These are phyloP conservation scores for Caligus rogercresseyi DNA, from an alignment of 1,140 invertebrate species.

Conservation along the genomic window DNA sequence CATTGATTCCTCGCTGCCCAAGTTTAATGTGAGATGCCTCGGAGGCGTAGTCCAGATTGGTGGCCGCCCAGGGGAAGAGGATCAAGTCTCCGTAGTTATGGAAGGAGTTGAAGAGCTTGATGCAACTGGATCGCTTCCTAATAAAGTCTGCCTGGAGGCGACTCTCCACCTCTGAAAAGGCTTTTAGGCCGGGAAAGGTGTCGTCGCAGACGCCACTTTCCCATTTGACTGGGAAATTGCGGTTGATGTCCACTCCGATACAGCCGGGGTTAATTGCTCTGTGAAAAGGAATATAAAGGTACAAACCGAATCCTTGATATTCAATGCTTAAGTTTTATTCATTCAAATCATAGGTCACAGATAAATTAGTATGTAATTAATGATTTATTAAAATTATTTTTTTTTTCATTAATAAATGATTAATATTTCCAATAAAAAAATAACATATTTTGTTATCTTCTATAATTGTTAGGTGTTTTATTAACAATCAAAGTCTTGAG, in stretches of 20 bases:
- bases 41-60: slow-evolving; percentile 25
- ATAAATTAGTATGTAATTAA: no score
- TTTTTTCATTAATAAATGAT: no score
- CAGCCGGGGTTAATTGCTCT: slow-evolving; percentile 18
- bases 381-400: no score
- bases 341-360: no score
- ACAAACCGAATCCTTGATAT: no score
- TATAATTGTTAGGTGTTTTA: no score
- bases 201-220: slow-evolving; percentile 27
- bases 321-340: no score
- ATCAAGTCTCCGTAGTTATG: slow-evolving; percentile 77
- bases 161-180: slow-evolving; percentile 29
- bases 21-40: not conserved
- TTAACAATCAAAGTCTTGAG: no score
- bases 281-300: not conserved
- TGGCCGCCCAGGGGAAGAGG: slow-evolving; percentile 66
- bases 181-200: slow-evolving; percentile 30
- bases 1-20: not conserved
- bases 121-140: slow-evolving; percentile 24
- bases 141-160: slow-evolving; percentile 22
- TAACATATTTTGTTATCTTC: no score
- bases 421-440: no score
- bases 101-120: slow-evolving; percentile 57
- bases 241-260: slow-evolving; percentile 25
- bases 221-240: slow-evolving; percentile 26